Percentiles rank a stretch among this genome's conserved stretches.
phyloP scores from a whole-genome alignment of 2,888 invertebrate genomes.

The Lordiphosa andalusiaca region DNA sequence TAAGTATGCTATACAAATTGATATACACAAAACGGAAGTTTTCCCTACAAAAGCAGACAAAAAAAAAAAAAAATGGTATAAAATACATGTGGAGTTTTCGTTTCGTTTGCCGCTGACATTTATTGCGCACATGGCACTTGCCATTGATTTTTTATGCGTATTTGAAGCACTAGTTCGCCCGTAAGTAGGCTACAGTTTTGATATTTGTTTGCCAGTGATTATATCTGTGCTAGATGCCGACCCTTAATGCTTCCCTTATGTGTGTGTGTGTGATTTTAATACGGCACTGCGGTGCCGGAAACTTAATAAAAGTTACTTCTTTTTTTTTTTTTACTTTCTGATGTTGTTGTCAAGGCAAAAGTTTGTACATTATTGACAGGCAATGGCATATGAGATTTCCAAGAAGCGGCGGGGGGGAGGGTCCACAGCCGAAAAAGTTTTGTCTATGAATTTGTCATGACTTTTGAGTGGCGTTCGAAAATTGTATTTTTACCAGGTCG shows the following conservation, averaged over 20 bases:
- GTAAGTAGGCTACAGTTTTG: constrained; percentile 56
- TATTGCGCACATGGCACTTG: constrained; percentile 68
- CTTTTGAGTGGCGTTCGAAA: constrained; percentile 46
- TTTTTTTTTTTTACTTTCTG: constrained; percentile 21
- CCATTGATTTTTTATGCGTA: constrained; percentile 74
- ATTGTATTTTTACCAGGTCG: constrained; percentile 27
- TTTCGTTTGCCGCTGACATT: constrained; percentile 68
- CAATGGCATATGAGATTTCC: constrained; percentile 52
- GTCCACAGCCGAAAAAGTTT: constrained; percentile 13
- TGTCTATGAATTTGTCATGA: constrained; percentile 53
- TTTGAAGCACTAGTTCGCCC: constrained; percentile 64
- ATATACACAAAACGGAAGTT: constrained; percentile 25
- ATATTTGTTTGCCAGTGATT: constrained; percentile 42
- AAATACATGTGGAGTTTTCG: constrained; percentile 20
- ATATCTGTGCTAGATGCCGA: constrained; percentile 29
- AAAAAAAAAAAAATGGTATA: no score
- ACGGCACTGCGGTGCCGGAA: constrained; percentile 45
- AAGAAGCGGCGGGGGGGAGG: not conserved
- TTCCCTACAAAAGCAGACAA: no score
- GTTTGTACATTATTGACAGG: constrained; percentile 53
- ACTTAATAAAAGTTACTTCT: constrained; percentile 65
- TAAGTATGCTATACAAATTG: constrained; percentile 50
- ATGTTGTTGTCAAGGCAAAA: constrained; percentile 34
- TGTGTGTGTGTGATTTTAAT: constrained; percentile 47
- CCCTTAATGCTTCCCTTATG: constrained; percentile 10